Percentiles rank a stretch among this genome's conserved stretches.
These are phyloP conservation scores for Zele albiditarsus DNA, from an alignment of 2,888 invertebrate species.

Conservation along the genomic window DNA sequence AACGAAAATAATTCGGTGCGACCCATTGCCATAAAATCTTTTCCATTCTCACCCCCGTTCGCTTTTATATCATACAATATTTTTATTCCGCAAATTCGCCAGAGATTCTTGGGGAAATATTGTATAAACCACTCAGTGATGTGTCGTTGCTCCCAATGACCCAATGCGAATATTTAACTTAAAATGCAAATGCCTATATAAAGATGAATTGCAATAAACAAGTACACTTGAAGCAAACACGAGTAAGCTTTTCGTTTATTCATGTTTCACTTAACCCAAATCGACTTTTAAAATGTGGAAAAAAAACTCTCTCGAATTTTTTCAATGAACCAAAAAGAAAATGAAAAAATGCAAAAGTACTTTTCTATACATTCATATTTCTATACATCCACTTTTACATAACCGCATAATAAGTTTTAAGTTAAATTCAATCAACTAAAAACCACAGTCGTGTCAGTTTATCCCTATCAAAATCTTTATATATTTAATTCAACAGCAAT, in stretches of 20 bases:
- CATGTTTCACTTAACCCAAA: slow-evolving; percentile 40
- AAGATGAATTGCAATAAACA: slow-evolving; percentile 26
- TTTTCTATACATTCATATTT: no score
- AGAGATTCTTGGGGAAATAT: not conserved
- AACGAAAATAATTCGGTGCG: not conserved
- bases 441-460: not conserved
- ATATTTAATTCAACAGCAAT: no score
- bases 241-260: slow-evolving; percentile 37
- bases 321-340: not conserved
- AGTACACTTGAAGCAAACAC: slow-evolving; percentile 9
- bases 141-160: slow-evolving; percentile 18
- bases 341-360: not conserved
- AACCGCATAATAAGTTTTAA: no score
- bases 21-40: not conserved
- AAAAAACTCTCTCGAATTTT: slow-evolving; percentile 21
- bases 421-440: not conserved
- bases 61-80: not conserved
- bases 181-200: not conserved
- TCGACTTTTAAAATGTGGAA: slow-evolving; percentile 25
- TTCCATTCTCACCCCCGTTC: not conserved
- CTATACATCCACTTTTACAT: no score
- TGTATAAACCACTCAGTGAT: slow-evolving; percentile 5
- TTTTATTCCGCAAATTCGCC: not conserved
- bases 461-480: no score
- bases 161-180: slow-evolving; percentile 34